Evolutionary conservation across 2,113 vertebrate species (phyloP), one percentile per base, ranked within the genome.

Genomic region (Antigone vipio): DNA sequence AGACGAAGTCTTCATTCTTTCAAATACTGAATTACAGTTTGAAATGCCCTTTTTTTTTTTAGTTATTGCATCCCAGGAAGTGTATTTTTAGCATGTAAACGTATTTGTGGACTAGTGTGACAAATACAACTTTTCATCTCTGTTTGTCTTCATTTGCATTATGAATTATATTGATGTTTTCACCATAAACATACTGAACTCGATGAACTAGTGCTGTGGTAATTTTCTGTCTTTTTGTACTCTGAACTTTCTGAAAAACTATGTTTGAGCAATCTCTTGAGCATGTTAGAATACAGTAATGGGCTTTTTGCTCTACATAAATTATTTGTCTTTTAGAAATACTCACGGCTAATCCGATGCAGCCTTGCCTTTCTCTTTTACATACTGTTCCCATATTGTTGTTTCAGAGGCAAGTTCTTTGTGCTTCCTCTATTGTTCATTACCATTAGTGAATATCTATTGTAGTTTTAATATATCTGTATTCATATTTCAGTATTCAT

Each of bases 31-130:
- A 32, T 30, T n/a, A 4, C 15, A 15, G 11, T 45, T 84, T 49
- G 5, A 42, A 52, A 19, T 58, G 12, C 5, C 4, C 55, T 38
- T 38, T 38, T 38, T 38, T 9, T 47, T 55, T 50, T 27, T 7
- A 34, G 26, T 55, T 72, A 12, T 0, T 76, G 44, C 27, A 78
- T 19, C 27, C 19, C 34, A 83, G 21, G 24, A 58, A 20, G 30
- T 5, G 0, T 44, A 1, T 58, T 76, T 81, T 55, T 60, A 17
- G 34, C 20, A 12, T 7, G 1, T 32, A 19, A 21, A 15, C 8
- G 0, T 40, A 19, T 80, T 80, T 83, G 23, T 66, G 40, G 20
- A 11, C 22, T 30, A 11, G 3, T 44, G 56, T 8, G 58, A 44
- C 49, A 62, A 66, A 32, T 16, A 6, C 18, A 45, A 1, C 4